Evolutionary conservation across 92 coral and sea anemone genomes (phyloP).

Genomic region (Ricordea florida): DNA sequence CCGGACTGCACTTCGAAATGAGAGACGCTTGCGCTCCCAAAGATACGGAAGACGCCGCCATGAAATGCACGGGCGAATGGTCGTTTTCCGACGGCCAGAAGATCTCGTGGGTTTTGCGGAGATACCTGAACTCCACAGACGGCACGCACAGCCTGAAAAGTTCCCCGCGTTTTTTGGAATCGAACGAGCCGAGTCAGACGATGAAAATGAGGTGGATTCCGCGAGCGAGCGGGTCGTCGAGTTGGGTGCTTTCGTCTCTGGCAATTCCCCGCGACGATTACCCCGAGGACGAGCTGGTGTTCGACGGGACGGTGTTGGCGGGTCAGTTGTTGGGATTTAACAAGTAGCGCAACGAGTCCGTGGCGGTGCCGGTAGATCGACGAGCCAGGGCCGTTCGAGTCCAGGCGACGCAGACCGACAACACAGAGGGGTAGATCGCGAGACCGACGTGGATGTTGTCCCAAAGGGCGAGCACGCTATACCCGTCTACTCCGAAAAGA

Average conservation of each 20-base stretch:
- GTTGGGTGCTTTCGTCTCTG: neutral
- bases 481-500: neutral
- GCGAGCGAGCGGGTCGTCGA: neutral
- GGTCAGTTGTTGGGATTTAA: neutral
- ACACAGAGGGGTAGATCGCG: neutral
- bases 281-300: neutral
- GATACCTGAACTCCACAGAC: neutral
- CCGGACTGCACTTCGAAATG: conserved; percentile 4
- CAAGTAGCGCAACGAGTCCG: neutral
- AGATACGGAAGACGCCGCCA: neutral
- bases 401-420: neutral
- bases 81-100: neutral
- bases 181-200: neutral
- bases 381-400: neutral
- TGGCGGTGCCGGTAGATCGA: neutral
- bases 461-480: neutral
- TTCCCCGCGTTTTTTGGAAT: neutral
- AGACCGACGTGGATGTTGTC: neutral
- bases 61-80: conserved; percentile 7
- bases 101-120: neutral
- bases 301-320: neutral
- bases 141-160: neutral
- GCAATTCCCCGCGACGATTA: neutral
- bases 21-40: neutral
- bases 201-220: conserved; percentile 6